Base-by-base conservation (phyloP, 2,888 invertebrate genomes). In the Diadegma fenestrale region DNA sequence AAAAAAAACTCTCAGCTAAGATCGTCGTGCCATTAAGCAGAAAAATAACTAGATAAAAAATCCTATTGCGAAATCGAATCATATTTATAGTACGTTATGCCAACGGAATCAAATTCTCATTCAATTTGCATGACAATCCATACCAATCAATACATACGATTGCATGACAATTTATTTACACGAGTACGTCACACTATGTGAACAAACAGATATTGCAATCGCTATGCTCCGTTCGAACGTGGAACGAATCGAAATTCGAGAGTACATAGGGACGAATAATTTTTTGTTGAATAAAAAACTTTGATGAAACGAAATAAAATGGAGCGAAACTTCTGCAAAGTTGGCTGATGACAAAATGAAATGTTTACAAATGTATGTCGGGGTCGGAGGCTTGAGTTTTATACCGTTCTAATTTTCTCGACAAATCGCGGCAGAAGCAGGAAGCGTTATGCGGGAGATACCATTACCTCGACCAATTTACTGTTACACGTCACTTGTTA, bases 401-500 rank as follows among this genome's bases (percentile, higher is more conserved):
- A 12, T 0, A 22, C 10, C 4, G 10, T 26, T 26, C 30, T 43
- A 68, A 43, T 68, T 71, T n/a, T 72, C 14, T 37, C 26, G n/a
- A 33, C 26, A 41, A 43, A 61, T 58, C 58, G 54, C 33, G n/a
- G 43, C 26, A 61, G 43, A 66, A 17, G 54, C 58, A 45, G 58
- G 33, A 17, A 22, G 22, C 63, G 45, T 68, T 37, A 51, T 71
- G 37, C 63, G 8, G 54, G 51, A 33, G 77, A 73, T 41, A 64
- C 71, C 72, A 33, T 22, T 58, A 54, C 22, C 71, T 45, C 64
- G 69, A 58, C 45, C 58, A 66, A 79, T 86, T 86, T 82, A 76
- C 66, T 37, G 61, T 86, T 84, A 85, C 88, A 89, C 89, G 91
- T 91, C 90, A 91, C 88, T 90, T 89, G 90, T 91, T 92, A 93